Base-by-base conservation (phyloP, 92 coral and sea anemone genomes). In the Actinernus sp. region DNA sequence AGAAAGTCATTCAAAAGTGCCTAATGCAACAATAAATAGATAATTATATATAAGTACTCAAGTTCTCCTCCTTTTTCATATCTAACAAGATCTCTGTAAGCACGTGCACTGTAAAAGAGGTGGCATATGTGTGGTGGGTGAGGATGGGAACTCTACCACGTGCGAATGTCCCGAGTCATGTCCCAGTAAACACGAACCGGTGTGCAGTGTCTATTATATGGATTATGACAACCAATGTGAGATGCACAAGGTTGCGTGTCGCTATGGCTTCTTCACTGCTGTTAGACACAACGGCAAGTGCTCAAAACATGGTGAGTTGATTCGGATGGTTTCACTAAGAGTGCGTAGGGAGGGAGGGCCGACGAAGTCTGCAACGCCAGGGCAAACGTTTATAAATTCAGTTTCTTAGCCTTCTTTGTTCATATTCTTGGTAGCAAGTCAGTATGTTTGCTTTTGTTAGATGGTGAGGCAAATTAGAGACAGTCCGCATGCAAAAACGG, bases 221-320 rank as follows among this genome's bases (percentile, higher is more conserved):
- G 47, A 78, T 26, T 73, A 71, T 78, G 61, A 49, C 76, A 89
- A 37, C 77, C 59, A 55, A 0, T 89, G 96, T 63, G 83, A 89
- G 36, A 78, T 89, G 78, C 88, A 85, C 70, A 89, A 79, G 82
- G 74, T 84, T 63, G 96, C 96, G 4, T 89, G 96, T 58, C 60
- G 36, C 4, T 38, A 60, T 43, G 96, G 85, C 5, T 62, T 84
- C 44, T 50, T 84, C 51, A 69, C 83, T 27, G 74, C 52, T 37
- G 68, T 79, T 2, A 81, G 54, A 32, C 51, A 76, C 61, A 69
- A 49, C 21, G 96, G 92, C 27, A 40, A 52, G 23, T 89, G 96
- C 49, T 49, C 63, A 16, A 5, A 20, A 18, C 31, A 58, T 40
- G 87, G 95, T 88, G 26, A 1, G 78, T 65, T 18, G 18, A 21